Percentiles rank a stretch among this genome's conserved stretches.
Conservation (phyloP, 2,888 invertebrate genomes). For the Andrena hattorfiana region DNA sequence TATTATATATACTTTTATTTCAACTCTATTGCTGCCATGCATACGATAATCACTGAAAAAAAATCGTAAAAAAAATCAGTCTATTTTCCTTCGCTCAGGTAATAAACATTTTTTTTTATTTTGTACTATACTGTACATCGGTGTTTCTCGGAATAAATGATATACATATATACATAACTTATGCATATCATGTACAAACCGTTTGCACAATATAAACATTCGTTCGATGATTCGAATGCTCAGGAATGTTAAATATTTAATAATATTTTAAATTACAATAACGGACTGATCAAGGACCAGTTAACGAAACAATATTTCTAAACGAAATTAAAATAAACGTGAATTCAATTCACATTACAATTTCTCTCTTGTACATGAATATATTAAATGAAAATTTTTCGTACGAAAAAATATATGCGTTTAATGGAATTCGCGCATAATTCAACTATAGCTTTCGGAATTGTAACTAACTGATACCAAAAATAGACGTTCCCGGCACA, state of each 20-base stretch:
- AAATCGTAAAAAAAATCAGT: conserved; percentile 34
- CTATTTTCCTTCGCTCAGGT: conserved; percentile 36
- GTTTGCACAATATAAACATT: conserved; percentile 46
- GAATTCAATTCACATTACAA: conserved; percentile 32
- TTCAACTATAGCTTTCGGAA: conserved; percentile 47
- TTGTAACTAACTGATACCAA: conserved; percentile 14
- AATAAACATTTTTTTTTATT: conserved; percentile 48
- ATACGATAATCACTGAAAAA: conserved; percentile 9
- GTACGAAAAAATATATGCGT: conserved; percentile 38
- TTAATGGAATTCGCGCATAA: conserved; percentile 36
- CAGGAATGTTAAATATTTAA: conserved; percentile 54
- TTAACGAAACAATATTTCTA: conserved; percentile 22
- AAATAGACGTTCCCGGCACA: conserved; percentile 5
- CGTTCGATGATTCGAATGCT: conserved; percentile 39
- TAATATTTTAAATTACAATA: conserved; percentile 32
- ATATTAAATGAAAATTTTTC: conserved; percentile 41
- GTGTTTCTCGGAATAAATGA: conserved; percentile 46
- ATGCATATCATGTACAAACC: conserved; percentile 53
- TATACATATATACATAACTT: conserved; percentile 54
- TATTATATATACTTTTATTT: conserved; percentile 6
- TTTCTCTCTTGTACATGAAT: conserved; percentile 5
- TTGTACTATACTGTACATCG: conserved; percentile 64
- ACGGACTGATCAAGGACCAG: conserved; percentile 22
- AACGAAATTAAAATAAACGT: conserved; percentile 34
- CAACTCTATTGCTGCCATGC: conserved; percentile 14